phyloP scores from a whole-genome alignment of 37 sponge, comb jelly and placozoan genomes.

The Crambe crambe region DNA sequence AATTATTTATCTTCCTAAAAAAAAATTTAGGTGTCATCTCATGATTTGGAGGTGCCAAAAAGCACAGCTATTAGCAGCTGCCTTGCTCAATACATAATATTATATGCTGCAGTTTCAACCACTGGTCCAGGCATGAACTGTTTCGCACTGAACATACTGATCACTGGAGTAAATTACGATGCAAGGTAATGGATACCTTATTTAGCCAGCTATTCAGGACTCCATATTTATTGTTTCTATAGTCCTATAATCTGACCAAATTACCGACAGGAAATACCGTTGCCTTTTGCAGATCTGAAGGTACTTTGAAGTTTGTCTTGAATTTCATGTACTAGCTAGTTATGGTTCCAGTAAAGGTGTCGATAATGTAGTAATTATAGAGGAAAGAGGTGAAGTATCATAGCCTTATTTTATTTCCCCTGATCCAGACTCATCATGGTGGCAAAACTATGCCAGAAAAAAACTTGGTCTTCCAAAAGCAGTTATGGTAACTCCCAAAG shows the following conservation, averaged over 20 bases:
- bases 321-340: no score
- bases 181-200: slow-evolving; percentile 29
- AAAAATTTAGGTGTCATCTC: neutral
- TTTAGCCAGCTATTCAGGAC: no score
- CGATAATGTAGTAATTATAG: no score
- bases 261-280: slow-evolving; percentile 46
- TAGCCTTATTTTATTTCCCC: no score
- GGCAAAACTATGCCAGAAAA: neutral
- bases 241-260: slow-evolving; percentile 55
- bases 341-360: no score
- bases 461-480: slow-evolving; percentile 4
- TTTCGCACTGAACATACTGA: slow-evolving; percentile 28
- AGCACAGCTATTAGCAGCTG: neutral
- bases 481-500: slow-evolving; percentile 8
- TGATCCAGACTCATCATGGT: slow-evolving; percentile 8
- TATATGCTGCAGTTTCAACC: slow-evolving; percentile 30
- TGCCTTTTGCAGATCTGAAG: slow-evolving; percentile 45
- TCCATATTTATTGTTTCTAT: neutral
- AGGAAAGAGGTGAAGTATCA: no score
- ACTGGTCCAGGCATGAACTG: slow-evolving; percentile 54
- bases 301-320: no score
- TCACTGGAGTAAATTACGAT: slow-evolving; percentile 72
- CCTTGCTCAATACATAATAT: no score
- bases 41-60: slow-evolving; percentile 6
- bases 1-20: neutral